Percentiles rank a stretch among this genome's conserved stretches.
These are phyloP conservation scores for Stegophylla sp. DNA, from an alignment of 2,888 invertebrate genomes.

Conservation along the genomic window DNA sequence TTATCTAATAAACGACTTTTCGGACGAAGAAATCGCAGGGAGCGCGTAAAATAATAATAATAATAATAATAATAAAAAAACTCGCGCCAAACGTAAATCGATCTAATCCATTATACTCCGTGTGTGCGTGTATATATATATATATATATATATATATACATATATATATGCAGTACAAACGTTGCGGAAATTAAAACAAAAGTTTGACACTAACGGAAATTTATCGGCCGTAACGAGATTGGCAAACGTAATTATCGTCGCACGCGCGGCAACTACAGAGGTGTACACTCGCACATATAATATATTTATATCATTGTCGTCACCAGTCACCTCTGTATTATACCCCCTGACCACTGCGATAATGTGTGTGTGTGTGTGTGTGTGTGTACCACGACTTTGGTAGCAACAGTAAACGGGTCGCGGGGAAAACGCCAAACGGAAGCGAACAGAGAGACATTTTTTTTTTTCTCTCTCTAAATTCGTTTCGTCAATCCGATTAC, in stretches of 20 bases:
- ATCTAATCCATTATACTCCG: conserved; percentile 49
- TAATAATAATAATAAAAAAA: not conserved
- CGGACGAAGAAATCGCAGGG: conserved; percentile 30
- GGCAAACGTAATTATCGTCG: conserved; percentile 54
- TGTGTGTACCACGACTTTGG: not conserved
- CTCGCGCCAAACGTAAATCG: conserved; percentile 24
- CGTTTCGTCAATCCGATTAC: conserved; percentile 37
- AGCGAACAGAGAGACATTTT: not conserved
- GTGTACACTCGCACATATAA: not conserved
- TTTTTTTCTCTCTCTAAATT: no score
- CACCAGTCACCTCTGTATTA: not conserved
- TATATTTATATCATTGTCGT: not conserved
- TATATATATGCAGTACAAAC: not conserved
- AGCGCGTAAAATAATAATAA: not conserved
- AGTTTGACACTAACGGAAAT: conserved; percentile 55
- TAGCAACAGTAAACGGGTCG: not conserved
- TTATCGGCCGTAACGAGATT: conserved; percentile 53
- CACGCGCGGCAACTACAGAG: not conserved
- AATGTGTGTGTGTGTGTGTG: not conserved
- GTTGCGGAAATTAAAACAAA: conserved; percentile 56
- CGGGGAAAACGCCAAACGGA: not conserved
- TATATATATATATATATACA: not conserved
- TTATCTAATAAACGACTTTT: conserved; percentile 58
- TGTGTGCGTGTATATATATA: not conserved
- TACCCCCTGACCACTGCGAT: no score